Evolutionary conservation across 2,888 invertebrate species (phyloP).

Genomic region (Hirtodrosophila duncani): DNA sequence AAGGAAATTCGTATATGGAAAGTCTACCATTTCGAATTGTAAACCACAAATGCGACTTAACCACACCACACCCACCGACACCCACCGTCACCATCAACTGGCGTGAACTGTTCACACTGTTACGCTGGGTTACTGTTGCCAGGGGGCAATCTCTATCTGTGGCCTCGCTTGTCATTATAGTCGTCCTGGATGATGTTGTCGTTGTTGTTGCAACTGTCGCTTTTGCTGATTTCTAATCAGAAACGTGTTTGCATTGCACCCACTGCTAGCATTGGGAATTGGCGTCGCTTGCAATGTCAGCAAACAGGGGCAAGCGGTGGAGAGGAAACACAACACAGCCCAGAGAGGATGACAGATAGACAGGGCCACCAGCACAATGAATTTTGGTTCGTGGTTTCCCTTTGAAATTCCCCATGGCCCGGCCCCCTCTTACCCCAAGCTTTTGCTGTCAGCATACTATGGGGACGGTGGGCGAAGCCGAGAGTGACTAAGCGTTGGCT

Average conservation of each 20-base stretch:
- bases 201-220: slow-evolving; percentile 30
- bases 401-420: slow-evolving; percentile 20
- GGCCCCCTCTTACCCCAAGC: not conserved
- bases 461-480: not conserved
- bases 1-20: too few species aligned
- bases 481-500: too few species aligned
- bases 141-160: not conserved
- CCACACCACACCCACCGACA: too few species aligned
- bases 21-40: too few species aligned
- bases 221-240: slow-evolving; percentile 59
- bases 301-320: too few species aligned
- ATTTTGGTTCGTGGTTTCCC: slow-evolving; percentile 20
- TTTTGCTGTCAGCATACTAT: too few species aligned
- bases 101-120: too few species aligned
- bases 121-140: too few species aligned
- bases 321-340: too few species aligned
- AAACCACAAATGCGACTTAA: too few species aligned
- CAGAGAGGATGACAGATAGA: not conserved
- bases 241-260: slow-evolving; percentile 63
- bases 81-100: too few species aligned
- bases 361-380: slow-evolving; percentile 4
- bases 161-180: not conserved
- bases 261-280: too few species aligned
- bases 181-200: slow-evolving; percentile 17
- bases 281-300: not conserved